Evolutionary conservation across 2,888 invertebrate genomes (phyloP), one percentile per base, ranked within the genome.

Genomic region (Troilus luridus): DNA sequence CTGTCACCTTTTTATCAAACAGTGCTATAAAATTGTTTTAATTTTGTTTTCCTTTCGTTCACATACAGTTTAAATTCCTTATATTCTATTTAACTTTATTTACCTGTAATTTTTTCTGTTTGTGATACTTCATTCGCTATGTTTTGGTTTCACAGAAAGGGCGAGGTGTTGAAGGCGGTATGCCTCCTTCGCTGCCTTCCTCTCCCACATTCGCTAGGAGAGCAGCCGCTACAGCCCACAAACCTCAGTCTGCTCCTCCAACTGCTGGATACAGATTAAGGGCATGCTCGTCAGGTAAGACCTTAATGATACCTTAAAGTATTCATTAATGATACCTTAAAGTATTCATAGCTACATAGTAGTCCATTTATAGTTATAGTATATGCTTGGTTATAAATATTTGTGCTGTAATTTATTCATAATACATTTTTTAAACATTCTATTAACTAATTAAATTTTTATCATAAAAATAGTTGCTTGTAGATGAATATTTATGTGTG

Each of bases 191-290:
- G n/a, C 92, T 93, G 64, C 93, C 93, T 8, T 93, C 93, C 21
- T 93, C 93, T n/a, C 93, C 93, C 3, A 93, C 93, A 14, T 93
- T 93, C 91, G 91, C 91, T 6, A 88, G 93, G 54, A 91, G 93
- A 88, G 72, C 88, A 6, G 88, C 88, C 21, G 72, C 91, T 14
- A 88, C 88, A 12, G 91, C 88, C n/a, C 88, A 88, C 56, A 91
- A 91, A 56, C 91, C 91, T 64, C 90, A 90, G 19, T 90, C 90
- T n/a, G 89, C 91, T 56, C 91, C 88, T 54, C 88, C 90, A 19
- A 90, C 90, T 60, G 90, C 90, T 85, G 90, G 90, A 2, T 90
- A 89, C 77, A 88, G 88, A 72, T 89, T 92, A 41, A 90, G 92
- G 27, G 88, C 92, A 85, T 92, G 92, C 81, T 92, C 92, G n/a